These are phyloP conservation scores for Paradisaea rubra DNA, from an alignment of 2,113 vertebrate genomes.

Conservation along the genomic window DNA sequence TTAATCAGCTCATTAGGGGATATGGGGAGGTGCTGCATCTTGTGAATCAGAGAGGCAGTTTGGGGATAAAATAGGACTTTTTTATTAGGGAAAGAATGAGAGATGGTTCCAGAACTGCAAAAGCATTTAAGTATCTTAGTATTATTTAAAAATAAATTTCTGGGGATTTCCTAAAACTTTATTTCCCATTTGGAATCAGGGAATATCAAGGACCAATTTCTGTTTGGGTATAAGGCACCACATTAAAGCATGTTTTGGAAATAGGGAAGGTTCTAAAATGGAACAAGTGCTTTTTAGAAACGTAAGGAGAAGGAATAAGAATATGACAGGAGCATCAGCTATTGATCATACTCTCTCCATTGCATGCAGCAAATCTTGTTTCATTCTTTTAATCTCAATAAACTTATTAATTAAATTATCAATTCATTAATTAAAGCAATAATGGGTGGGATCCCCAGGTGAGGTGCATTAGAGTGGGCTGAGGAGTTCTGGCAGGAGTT, in stretches of 20 bases:
- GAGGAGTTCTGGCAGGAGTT: not conserved
- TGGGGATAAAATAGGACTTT: not conserved
- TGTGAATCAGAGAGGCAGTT: not conserved
- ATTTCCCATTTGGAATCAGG: not conserved
- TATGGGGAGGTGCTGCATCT: not conserved
- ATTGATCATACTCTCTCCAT: not conserved
- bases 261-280: not conserved
- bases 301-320: not conserved
- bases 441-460: not conserved
- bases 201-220: not conserved
- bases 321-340: not conserved
- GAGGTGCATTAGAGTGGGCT: not conserved
- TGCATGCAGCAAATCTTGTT: not conserved
- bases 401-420: not conserved
- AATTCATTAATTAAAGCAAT: not conserved
- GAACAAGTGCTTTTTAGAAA: not conserved
- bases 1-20: not conserved
- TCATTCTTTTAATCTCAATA: not conserved
- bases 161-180: not conserved
- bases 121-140: not conserved
- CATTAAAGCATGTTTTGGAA: fast-evolving
- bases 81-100: not conserved
- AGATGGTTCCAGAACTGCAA: not conserved
- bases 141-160: not conserved
- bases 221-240: not conserved